These are phyloP conservation scores for Gambelia wislizenii DNA, from an alignment of 2,797 vertebrate genomes.

Conservation along the genomic window DNA sequence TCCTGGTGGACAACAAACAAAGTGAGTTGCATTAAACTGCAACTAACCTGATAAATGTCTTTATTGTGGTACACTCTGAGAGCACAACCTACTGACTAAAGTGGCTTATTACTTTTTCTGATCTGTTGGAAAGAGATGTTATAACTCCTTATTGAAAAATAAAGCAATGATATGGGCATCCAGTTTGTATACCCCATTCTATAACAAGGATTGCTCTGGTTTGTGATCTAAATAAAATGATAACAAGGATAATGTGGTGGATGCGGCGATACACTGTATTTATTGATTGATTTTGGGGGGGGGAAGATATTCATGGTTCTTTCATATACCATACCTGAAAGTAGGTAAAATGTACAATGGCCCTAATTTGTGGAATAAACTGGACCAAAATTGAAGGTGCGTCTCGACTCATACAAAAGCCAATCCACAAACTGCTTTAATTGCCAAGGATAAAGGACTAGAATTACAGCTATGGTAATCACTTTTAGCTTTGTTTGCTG, in stretches of 20 bases:
- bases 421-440: neutral
- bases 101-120: neutral
- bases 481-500: neutral
- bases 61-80: neutral
- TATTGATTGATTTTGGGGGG: neutral
- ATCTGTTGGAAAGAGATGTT: neutral
- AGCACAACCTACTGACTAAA: neutral
- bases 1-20: neutral
- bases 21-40: neutral
- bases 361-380: neutral
- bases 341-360: neutral
- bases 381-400: neutral
- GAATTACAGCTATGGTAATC: neutral
- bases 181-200: neutral
- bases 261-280: neutral
- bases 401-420: neutral
- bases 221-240: no score
- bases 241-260: neutral
- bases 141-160: neutral
- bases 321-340: neutral
- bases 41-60: neutral
- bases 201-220: neutral
- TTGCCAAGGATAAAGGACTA: neutral
- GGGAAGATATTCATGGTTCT: neutral
- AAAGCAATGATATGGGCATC: neutral